These are phyloP conservation scores for Mythimna lalbum DNA, from an alignment of 2,888 invertebrate genomes.

Conservation along the genomic window DNA sequence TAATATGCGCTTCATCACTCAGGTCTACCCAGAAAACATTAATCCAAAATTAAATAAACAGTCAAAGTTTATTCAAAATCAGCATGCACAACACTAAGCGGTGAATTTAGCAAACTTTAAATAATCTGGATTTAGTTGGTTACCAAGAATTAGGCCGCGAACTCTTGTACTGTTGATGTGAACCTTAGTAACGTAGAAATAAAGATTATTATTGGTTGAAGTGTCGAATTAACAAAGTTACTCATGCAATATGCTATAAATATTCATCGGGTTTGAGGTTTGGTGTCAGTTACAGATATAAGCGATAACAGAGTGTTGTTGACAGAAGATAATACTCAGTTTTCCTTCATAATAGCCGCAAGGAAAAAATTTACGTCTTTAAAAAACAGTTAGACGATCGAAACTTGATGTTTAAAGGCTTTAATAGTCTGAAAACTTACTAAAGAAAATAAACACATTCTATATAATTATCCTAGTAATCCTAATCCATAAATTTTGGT, in stretches of 20 bases:
- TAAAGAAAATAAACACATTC: too few relatives aligned
- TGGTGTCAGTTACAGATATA: constrained; percentile 33
- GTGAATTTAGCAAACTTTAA: constrained; percentile 45
- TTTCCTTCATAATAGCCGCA: background rate
- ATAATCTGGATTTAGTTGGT: constrained; percentile 55
- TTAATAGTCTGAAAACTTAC: background rate
- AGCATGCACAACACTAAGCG: constrained; percentile 32
- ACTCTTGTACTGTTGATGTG: constrained; percentile 16
- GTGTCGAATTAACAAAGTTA: constrained; percentile 42
- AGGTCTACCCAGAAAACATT: background rate
- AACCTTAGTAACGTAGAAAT: constrained; percentile 12
- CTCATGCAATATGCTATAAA: constrained; percentile 60
- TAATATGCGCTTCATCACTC: too few relatives aligned
- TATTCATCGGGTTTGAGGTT: constrained; percentile 57
- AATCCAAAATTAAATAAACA: constrained; percentile 27
- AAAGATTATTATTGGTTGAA: constrained; percentile 42
- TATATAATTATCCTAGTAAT: too few relatives aligned
- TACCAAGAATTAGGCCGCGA: constrained; percentile 49
- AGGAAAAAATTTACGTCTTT: background rate
- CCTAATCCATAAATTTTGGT: too few relatives aligned
- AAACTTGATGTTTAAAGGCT: background rate
- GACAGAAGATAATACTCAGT: background rate
- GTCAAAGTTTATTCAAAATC: constrained; percentile 37
- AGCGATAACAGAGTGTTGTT: background rate
- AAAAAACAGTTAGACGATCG: background rate